These are phyloP conservation scores for Mus pahari DNA, from an alignment of 2,113 vertebrate genomes.

Conservation along the genomic window DNA sequence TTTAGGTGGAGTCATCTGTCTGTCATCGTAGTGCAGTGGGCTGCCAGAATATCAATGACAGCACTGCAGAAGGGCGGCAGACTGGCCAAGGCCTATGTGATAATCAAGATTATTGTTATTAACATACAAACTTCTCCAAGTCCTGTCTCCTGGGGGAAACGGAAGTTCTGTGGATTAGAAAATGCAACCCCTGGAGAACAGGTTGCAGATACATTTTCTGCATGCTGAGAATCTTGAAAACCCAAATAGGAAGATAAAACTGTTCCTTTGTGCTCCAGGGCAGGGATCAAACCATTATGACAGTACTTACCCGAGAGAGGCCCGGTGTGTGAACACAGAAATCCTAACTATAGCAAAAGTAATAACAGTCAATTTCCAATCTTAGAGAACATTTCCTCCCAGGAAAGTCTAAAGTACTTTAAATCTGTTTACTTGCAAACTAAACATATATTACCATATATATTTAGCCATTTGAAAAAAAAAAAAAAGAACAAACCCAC, in stretches of 20 bases:
- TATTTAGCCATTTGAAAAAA: constrained; percentile 49
- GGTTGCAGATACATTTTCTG: constrained; percentile 44
- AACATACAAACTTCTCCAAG: constrained; percentile 55
- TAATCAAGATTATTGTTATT: constrained; percentile 53
- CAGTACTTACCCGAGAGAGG: constrained; percentile 62
- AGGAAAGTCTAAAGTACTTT: constrained; percentile 60
- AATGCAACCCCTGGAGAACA: constrained; percentile 59
- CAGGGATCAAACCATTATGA: constrained; percentile 62
- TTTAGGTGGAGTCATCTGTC: constrained; percentile 13
- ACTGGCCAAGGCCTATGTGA: constrained; percentile 2
- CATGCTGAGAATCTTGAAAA: constrained; percentile 67
- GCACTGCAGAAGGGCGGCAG: neutral
- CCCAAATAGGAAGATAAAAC: constrained; percentile 55
- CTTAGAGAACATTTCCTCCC: constrained; percentile 66
- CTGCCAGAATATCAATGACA: constrained; percentile 43
- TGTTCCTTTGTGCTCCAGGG: constrained; percentile 47
- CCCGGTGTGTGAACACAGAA: constrained; percentile 42
- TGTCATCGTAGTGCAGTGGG: neutral
- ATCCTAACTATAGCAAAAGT: constrained; percentile 53
- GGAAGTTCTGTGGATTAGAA: constrained; percentile 64
- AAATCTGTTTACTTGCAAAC: constrained; percentile 63
- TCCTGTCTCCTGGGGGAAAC: constrained; percentile 17
- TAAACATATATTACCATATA: constrained; percentile 52
- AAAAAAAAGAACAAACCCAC: neutral
- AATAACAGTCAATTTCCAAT: constrained; percentile 61